Evolutionary conservation across 2,797 vertebrate genomes (phyloP).

Genomic region (Ciconia nigra): DNA sequence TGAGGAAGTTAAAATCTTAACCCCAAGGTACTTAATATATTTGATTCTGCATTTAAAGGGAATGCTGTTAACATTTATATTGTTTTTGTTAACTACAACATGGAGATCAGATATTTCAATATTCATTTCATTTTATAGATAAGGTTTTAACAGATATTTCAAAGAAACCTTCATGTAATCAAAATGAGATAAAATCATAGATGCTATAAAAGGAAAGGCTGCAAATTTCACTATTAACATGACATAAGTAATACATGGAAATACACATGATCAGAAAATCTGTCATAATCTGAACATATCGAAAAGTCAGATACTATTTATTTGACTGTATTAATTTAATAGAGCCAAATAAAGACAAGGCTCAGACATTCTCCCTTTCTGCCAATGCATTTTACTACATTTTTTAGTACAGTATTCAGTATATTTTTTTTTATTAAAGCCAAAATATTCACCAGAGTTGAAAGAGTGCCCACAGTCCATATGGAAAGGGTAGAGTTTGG

Average conservation of each 20-base stretch:
- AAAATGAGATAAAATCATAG: background rate
- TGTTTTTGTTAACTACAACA: conserved; percentile 58
- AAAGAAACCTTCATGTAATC: background rate
- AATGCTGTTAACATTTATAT: conserved; percentile 38
- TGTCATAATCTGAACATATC: background rate
- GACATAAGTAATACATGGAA: background rate
- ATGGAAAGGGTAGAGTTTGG: background rate
- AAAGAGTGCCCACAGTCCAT: background rate
- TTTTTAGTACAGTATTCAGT: background rate
- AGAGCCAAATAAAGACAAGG: background rate
- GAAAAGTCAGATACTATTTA: background rate
- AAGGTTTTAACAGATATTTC: background rate
- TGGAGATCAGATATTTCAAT: conserved; percentile 27
- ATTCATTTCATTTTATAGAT: conserved; percentile 37
- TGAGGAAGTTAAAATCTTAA: conserved; percentile 69
- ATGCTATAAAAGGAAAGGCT: background rate
- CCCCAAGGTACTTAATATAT: conserved; percentile 51
- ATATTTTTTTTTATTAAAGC: background rate
- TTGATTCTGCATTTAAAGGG: conserved; percentile 58
- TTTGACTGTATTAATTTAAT: background rate
- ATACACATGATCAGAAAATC: background rate
- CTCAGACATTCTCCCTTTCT: background rate
- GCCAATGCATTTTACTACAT: background rate
- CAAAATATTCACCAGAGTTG: background rate
- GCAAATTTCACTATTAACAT: background rate